Evolutionary conservation across 2,888 invertebrate species (phyloP), one percentile per base, ranked within the genome.

Genomic region (Hesperia comma): DNA sequence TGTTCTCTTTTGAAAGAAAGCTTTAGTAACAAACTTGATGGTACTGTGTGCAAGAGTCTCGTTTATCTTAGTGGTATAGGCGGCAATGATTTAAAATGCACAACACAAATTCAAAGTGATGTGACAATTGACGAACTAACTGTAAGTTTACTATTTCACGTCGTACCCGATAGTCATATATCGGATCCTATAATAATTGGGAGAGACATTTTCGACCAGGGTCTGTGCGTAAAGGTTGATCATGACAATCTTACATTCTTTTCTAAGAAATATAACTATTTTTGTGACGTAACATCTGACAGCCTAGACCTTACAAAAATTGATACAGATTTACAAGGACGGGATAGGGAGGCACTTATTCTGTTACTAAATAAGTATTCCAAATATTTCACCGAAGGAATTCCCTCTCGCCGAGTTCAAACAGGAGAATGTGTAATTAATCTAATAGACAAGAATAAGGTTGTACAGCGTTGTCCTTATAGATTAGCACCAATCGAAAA

Each of bases 31-130:
- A 69, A 70, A 46, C 33, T 71, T 26, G 14, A 10, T 19, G 68
- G 69, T 61, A 70, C 73, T 70, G 66, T 61, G 61, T 62, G 68
- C 26, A 72, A 26, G 26, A 70, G 2, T 58, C 32, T 70, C 6
- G 71, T 76, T n/a, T 72, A 68, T 62, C 70, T 76, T n/a, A 62
- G 41, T 12, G 76, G 75, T 32, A 71, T 75, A 32, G 72, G 71
- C 0, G 67, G 69, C 46, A 69, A 74, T 51, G 67, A 73, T 21
- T 56, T 73, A 53, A 6, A 67, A 40, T 69, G 70, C 15, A 46
- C 37, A 0, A 51, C 43, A 3, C 64, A 67, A 58, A 63, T 70
- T 19, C 32, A 43, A 10, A 55, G 61, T 32, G 10, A 49, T 10
- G 54, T 70, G 8, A 63, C 10, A 8, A 67, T 63, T 33, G 26